Conservation (phyloP, 2,797 vertebrate species). For the Chrysocyon brachyurus region DNA sequence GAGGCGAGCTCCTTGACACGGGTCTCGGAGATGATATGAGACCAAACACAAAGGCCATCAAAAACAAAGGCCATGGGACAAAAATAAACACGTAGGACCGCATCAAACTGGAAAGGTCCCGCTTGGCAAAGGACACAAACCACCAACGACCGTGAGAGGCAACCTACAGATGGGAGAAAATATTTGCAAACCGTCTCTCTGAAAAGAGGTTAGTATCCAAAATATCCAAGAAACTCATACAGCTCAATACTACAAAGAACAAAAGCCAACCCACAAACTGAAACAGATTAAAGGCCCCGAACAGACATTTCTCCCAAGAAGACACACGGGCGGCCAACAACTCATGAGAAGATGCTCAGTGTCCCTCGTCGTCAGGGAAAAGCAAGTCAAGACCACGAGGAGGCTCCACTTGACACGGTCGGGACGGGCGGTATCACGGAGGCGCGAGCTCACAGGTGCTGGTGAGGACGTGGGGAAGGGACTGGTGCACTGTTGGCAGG, state of each 20-base stretch:
- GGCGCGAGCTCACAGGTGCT: rapidly evolving
- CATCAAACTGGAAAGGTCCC: not conserved
- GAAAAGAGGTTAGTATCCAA: rapidly evolving
- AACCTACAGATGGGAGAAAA: rapidly evolving
- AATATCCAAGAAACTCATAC: not conserved
- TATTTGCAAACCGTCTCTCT: not conserved
- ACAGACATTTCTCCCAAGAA: not conserved
- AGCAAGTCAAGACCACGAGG: not conserved
- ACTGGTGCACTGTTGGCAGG: not conserved
- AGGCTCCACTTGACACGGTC: rapidly evolving
- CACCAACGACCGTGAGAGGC: no score
- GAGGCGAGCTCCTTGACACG: not conserved
- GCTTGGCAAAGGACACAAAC: no score
- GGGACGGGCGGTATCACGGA: rapidly evolving
- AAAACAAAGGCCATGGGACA: not conserved
- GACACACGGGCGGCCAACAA: rapidly evolving
- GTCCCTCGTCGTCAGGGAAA: rapidly evolving
- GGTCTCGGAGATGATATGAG: not conserved
- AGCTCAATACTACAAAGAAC: not conserved
- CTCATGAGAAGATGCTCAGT: rapidly evolving
- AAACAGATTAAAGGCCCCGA: not conserved
- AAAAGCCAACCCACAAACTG: not conserved
- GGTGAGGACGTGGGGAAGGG: not conserved
- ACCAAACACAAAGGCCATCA: not conserved
- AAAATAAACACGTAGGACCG: not conserved